Evolutionary conservation across 92 coral and sea anemone species (phyloP).

Genomic region (Porites evermanni): DNA sequence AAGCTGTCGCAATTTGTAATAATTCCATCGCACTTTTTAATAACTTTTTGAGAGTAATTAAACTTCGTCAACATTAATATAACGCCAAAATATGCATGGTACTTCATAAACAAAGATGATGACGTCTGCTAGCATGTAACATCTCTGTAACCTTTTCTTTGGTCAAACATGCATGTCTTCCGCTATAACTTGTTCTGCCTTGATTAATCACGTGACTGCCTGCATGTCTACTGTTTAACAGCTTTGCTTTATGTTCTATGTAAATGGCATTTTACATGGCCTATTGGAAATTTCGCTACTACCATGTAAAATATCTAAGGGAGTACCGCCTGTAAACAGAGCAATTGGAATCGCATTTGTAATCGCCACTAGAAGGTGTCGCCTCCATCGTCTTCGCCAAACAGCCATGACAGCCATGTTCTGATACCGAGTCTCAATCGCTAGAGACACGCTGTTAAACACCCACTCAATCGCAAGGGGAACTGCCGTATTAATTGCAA

Average conservation of each 20-base stretch:
- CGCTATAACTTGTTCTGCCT: no score
- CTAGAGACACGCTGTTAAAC: not conserved
- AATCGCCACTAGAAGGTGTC: not conserved
- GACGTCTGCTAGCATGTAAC: no score
- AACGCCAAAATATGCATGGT: no score
- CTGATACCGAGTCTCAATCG: slow-evolving; percentile 10
- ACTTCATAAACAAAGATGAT: no score
- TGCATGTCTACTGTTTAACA: not conserved
- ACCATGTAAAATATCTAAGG: not conserved
- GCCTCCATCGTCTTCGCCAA: slow-evolving; percentile 7
- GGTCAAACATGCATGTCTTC: no score
- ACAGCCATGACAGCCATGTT: slow-evolving; percentile 16
- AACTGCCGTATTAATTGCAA: not conserved
- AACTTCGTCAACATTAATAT: no score
- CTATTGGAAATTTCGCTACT: not conserved
- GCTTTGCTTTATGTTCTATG: not conserved
- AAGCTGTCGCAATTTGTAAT: no score
- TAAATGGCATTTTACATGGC: not conserved
- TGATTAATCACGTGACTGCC: no score
- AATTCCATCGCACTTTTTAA: no score
- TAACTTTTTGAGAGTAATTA: no score
- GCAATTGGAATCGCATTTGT: not conserved
- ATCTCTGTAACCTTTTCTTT: no score
- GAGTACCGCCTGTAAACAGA: not conserved
- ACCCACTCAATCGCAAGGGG: not conserved